These are phyloP conservation scores for Uria aalge DNA, from an alignment of 2,113 vertebrate genomes.

Conservation along the genomic window DNA sequence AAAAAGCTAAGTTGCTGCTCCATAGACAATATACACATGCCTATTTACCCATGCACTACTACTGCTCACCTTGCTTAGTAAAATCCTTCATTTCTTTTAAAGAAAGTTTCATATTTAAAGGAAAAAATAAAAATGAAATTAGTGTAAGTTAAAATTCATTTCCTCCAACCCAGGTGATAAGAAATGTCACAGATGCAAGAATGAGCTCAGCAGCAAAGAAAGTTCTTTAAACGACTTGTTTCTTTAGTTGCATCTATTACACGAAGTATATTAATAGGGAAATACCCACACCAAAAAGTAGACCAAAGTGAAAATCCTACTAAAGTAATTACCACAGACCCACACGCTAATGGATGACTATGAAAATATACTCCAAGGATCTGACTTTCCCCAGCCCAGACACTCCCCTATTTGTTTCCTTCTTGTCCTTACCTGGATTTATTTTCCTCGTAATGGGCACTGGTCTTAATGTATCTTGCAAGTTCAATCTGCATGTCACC, in stretches of 20 bases:
- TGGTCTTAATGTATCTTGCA: slow-evolving; percentile 97
- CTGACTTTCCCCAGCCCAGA: background rate
- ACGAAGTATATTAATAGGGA: background rate
- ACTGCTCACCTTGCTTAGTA: slow-evolving; percentile 54
- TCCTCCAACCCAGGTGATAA: background rate
- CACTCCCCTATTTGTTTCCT: background rate
- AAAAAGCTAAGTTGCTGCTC: background rate
- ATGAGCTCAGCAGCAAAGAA: background rate
- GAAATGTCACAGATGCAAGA: background rate
- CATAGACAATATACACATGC: slow-evolving; percentile 19
- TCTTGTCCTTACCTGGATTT: slow-evolving; percentile 87
- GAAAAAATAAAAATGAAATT: slow-evolving; percentile 32
- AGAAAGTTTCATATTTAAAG: slow-evolving; percentile 40
- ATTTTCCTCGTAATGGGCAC: slow-evolving; percentile 97
- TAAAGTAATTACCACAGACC: background rate
- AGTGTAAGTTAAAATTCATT: background rate
- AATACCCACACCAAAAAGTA: background rate
- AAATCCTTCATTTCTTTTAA: slow-evolving; percentile 56
- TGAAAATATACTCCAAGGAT: background rate
- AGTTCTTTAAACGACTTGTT: background rate
- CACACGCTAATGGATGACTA: background rate
- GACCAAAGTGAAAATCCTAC: background rate
- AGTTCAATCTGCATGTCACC: slow-evolving; percentile 99
- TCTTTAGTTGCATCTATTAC: background rate
- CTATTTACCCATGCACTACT: slow-evolving; percentile 42